Base-by-base conservation (phyloP, 2,888 invertebrate species). In the Patella ulyssiponensis region DNA sequence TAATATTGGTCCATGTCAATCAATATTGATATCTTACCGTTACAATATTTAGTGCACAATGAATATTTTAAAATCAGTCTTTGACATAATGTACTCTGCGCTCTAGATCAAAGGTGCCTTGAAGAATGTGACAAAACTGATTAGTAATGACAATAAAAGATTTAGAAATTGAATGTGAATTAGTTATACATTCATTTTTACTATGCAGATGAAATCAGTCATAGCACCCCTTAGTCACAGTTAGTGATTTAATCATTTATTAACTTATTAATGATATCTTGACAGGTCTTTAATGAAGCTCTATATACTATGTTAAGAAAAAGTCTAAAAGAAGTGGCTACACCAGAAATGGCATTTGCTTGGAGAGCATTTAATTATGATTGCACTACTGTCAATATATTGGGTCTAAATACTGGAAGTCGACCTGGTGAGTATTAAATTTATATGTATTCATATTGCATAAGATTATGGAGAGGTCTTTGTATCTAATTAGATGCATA, bases 291-390 rank as follows among this genome's bases (percentile, higher is more conserved):
- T 80, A 89, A 88, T 70, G 88, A 91, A n/a, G 86, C 92, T 3
- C 77, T 92, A 54, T 91, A 91, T 81, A 79, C 80, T 23, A 88
- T 86, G 75, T 80, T 92, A 77, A 83, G 85, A 69, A 89, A 89
- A 77, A 79, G 82, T n/a, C 80, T 92, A 54, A 83, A 83, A 15
- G 90, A 90, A 27, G 79, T 88, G n/a, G 83, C 86, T 15, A 85
- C 82, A 73, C 85, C 88, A 52, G 91, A 91, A 51, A 86, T 91
- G 81, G 89, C 90, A 5, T 89, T 88, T 86, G 91, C 92, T 1
- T 91, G 90, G 90, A 82, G 91, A 71, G 87, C 88, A 7, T 88
- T 92, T 78, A 88, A 84, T 80, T 89, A 88, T 84, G 92, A 92
- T 80, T 81, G 83, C 15, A 89, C 87, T 7, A 87, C 88, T 9